Conservation (phyloP, 2,113 vertebrate species). For the Octodon degus region DNA sequence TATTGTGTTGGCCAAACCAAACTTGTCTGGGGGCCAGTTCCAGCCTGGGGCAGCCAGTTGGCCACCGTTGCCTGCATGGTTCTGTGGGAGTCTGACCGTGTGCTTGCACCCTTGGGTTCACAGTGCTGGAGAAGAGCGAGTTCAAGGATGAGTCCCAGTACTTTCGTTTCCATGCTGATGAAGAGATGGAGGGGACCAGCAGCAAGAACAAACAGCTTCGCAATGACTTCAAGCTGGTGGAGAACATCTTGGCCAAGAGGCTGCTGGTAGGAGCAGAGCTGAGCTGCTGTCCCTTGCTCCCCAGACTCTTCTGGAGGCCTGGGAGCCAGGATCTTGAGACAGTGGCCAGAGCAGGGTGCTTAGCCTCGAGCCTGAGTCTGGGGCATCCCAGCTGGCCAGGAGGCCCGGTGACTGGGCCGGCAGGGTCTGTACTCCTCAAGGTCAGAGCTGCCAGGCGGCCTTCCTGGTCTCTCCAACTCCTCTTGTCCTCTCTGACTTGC, state of each 20-base stretch:
- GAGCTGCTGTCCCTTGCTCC: neutral
- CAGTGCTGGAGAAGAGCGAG: slow-evolving; percentile 98
- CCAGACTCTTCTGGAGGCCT: neutral
- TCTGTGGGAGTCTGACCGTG: neutral
- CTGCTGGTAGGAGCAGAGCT: slow-evolving; percentile 91
- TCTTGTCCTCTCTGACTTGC: too few species aligned
- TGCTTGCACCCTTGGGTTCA: slow-evolving; percentile 53
- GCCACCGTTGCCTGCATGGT: accelerated
- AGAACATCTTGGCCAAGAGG: slow-evolving; percentile 96
- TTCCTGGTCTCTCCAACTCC: neutral
- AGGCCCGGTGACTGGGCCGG: neutral
- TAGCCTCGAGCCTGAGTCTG: neutral
- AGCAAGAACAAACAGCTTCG: slow-evolving; percentile 95
- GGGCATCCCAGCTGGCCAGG: neutral
- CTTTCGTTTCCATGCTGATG: slow-evolving; percentile 98
- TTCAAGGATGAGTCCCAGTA: slow-evolving; percentile 99
- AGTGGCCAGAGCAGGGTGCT: neutral
- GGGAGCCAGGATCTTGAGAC: neutral
- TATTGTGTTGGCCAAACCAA: slow-evolving; percentile 15
- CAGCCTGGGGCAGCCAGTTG: neutral
- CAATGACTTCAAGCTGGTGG: slow-evolving; percentile 96
- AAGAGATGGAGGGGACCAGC: slow-evolving; percentile 97
- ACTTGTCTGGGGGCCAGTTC: slow-evolving; percentile 19
- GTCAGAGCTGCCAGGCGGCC: too few species aligned
- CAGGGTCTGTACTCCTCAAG: neutral